Evolutionary conservation across 1,140 invertebrate genomes (phyloP), one percentile per base, ranked within the genome.

Genomic region (Octopus bimaculoides): DNA sequence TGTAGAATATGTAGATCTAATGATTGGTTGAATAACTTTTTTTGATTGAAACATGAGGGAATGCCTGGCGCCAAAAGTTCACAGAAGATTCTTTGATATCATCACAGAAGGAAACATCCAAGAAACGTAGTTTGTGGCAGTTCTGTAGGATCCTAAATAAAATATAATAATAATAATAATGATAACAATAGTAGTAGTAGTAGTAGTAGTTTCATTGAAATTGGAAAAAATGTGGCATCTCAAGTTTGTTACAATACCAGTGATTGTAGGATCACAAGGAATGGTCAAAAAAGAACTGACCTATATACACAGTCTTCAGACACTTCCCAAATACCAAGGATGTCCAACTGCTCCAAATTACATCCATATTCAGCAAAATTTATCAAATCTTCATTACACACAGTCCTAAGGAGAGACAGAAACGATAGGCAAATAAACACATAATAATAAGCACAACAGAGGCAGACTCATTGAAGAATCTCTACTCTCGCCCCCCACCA

Each of bases 71-170:
- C 88, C 87, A 89, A 12, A 78, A 20, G 8, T 83, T 71, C 3
- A 90, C 85, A 14, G 82, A 80, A 3, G 55, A 74, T 20, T 94
- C 92, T 79, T 92, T 92, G 77, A 96, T 94, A 79, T 93, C 93
- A 84, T 95, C 93, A 88, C 95, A 97, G 89, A 96, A 97, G 81
- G 95, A 96, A 17, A 97, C 91, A 87, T 97, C 96, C 71, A 97
- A 90, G 83, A 97, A 91, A 83, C 92, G 91, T 26, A 97, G 87
- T 78, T 94, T 92, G n/a, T 88, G 88, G 85, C 93, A 94, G 80
- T 92, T 91, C 10, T 91, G 88, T 75, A 95, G 86, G 82, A 94
- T 92, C 78, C 93, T 94, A 88, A 86, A 89, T 84, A 54, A 77
- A 77, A 79, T 56, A 80, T 77, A 78, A 56, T 41, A 41, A 41